Evolutionary conservation across 2,113 vertebrate genomes (phyloP).

Genomic region (Dryoscopus gambensis): DNA sequence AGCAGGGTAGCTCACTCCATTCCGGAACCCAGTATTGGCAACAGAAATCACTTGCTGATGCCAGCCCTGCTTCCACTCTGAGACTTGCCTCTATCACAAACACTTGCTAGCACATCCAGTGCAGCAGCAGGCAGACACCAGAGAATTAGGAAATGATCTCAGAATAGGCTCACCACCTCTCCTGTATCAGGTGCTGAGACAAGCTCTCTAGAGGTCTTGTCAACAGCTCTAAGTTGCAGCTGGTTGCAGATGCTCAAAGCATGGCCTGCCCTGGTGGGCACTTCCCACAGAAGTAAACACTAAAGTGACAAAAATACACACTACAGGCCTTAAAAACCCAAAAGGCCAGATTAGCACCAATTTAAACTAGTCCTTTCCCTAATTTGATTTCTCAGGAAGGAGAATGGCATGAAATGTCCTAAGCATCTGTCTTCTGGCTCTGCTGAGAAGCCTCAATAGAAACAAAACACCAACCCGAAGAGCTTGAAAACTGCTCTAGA

Average conservation of each 20-base stretch:
- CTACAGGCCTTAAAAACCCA: not conserved
- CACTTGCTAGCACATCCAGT: not conserved
- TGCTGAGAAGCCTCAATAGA: not conserved
- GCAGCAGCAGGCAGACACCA: not conserved
- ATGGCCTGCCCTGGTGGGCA: not conserved
- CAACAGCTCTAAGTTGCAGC: not conserved
- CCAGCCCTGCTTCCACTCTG: not conserved
- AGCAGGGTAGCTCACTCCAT: not conserved
- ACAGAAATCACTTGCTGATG: not conserved
- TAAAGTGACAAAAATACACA: not conserved
- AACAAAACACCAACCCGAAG: not conserved
- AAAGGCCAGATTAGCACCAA: not conserved
- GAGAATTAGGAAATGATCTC: not conserved
- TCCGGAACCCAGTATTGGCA: not conserved
- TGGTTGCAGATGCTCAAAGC: not conserved
- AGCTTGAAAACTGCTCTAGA: not conserved
- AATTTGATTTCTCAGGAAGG: not conserved
- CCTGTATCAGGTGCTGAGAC: not conserved
- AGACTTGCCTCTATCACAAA: not conserved
- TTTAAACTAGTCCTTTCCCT: not conserved
- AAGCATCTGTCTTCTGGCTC: not conserved
- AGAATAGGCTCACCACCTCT: not conserved
- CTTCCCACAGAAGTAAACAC: not conserved
- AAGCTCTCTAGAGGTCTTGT: constrained; percentile 5
- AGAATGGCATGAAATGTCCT: not conserved